phyloP scores from a whole-genome alignment of 1,140 invertebrate species.

The Drosophila ananassae region DNA sequence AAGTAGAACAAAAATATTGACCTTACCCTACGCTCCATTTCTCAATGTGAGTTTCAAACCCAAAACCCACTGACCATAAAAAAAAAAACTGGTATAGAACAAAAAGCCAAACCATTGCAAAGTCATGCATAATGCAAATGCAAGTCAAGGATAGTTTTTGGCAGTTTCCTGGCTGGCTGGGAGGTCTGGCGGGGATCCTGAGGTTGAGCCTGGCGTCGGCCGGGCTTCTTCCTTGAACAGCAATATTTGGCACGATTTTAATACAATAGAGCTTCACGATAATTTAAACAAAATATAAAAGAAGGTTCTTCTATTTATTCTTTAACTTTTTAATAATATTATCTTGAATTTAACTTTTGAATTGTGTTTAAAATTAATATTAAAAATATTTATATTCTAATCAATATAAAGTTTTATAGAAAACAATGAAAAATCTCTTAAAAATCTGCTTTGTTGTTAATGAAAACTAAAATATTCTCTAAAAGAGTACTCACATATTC shows the following conservation, averaged over 20 bases:
- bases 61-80: conserved; percentile 15
- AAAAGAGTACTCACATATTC: not conserved
- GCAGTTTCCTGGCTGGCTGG: conserved; percentile 13
- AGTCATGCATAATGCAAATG: conserved; percentile 75
- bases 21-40: conserved; percentile 26
- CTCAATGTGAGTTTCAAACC: not conserved
- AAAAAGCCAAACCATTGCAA: conserved; percentile 35
- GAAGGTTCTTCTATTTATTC: not conserved
- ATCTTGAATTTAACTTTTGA: not conserved
- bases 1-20: conserved; percentile 22
- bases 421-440: too few relatives aligned
- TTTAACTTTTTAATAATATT: not conserved
- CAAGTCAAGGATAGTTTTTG: conserved; percentile 69
- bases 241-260: conserved; percentile 36
- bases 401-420: too few relatives aligned
- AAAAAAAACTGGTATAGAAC: conserved; percentile 23
- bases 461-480: too few relatives aligned
- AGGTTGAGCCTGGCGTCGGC: conserved; percentile 36
- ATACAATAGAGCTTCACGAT: conserved; percentile 26
- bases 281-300: not conserved
- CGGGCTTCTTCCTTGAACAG: conserved; percentile 28
- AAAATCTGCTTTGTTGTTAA: too few relatives aligned
- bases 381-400: too few relatives aligned
- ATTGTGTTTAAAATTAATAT: too few relatives aligned
- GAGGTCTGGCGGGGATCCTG: conserved; percentile 3